Percentiles rank a stretch among this genome's conserved stretches.
Evolutionary conservation across 1,140 invertebrate species (phyloP).

Genomic region (Drepana arcuata): DNA sequence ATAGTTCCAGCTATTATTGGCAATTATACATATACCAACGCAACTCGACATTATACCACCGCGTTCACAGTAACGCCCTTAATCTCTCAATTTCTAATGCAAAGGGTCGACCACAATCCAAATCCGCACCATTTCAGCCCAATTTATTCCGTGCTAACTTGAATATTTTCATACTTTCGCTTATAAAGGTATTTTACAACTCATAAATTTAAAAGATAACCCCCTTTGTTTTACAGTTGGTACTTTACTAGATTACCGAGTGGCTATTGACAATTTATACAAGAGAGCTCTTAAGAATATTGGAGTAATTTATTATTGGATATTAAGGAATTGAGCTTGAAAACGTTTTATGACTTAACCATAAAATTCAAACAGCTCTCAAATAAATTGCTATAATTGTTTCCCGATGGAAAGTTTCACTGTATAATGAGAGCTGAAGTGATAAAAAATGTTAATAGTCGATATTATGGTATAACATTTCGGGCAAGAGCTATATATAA

Average conservation of each 20-base stretch:
- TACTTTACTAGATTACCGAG: conserved; percentile 12
- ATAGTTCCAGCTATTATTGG: no score
- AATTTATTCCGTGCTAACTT: conserved; percentile 12
- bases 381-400: no score
- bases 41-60: conserved; percentile 1
- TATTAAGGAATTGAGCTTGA: no score
- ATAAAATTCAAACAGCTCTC: no score
- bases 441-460: no score
- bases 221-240: conserved; percentile 14
- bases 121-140: conserved; percentile 11
- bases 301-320: conserved; percentile 11
- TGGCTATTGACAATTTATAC: conserved; percentile 15
- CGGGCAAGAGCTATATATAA: no score
- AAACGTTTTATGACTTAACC: no score
- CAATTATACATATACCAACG: no score
- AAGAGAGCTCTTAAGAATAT: conserved; percentile 12
- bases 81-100: conserved; percentile 10
- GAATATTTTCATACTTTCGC: conserved; percentile 17
- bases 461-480: no score
- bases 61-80: conserved; percentile 4
- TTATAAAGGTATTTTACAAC: conserved; percentile 19
- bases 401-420: no score
- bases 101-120: conserved; percentile 13
- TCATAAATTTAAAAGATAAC: conserved; percentile 22
- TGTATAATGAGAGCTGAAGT: no score